Conservation (phyloP, 1,140 invertebrate genomes). For the Drosophila ananassae region DNA sequence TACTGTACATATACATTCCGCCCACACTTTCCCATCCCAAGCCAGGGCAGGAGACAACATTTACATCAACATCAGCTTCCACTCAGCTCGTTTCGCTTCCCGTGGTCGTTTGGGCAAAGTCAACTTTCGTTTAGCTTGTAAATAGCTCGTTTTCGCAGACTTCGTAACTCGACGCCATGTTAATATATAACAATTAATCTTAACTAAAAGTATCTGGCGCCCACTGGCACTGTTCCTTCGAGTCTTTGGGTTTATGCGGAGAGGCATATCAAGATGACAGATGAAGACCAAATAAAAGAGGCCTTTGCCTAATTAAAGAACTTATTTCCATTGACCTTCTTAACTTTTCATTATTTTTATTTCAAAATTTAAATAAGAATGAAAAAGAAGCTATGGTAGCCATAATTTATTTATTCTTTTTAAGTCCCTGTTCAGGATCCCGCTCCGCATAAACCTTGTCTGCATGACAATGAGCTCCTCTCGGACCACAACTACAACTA, state of each 20-base stretch:
- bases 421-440: background rate
- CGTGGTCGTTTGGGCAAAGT: slow-evolving; percentile 69
- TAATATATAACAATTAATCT: slow-evolving; percentile 83
- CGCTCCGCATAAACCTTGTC: slow-evolving; percentile 34
- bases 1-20: background rate
- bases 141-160: slow-evolving; percentile 83
- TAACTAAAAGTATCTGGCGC: slow-evolving; percentile 77
- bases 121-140: slow-evolving; percentile 84
- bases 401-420: background rate
- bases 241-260: slow-evolving; percentile 26
- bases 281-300: too few relatives aligned
- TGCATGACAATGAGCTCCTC: slow-evolving; percentile 65
- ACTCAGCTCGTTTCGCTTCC: slow-evolving; percentile 32
- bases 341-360: background rate
- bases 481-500: slow-evolving; percentile 62
- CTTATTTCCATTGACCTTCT: background rate
- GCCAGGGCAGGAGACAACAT: slow-evolving; percentile 35
- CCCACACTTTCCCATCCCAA: slow-evolving; percentile 42
- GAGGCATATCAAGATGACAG: background rate
- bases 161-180: slow-evolving; percentile 82
- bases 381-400: too few relatives aligned
- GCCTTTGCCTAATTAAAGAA: too few relatives aligned
- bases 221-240: slow-evolving; percentile 17
- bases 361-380: too few relatives aligned
- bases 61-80: slow-evolving; percentile 51